Base-by-base conservation (phyloP, 2,113 vertebrate species). In the Porphyrio hochstetteri region DNA sequence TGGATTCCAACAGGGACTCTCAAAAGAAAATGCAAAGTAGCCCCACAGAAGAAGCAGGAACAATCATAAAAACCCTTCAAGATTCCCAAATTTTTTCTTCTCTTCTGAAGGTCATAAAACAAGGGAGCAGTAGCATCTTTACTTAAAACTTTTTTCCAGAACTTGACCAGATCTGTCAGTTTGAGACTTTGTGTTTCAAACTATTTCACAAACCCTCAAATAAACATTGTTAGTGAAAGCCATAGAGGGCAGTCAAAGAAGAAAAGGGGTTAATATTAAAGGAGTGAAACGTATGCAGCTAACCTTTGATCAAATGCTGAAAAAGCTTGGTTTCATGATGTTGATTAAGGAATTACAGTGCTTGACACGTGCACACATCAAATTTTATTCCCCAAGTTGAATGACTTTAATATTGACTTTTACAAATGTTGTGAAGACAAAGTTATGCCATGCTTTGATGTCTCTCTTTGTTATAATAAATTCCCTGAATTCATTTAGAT, bases 371-470 rank as follows among this genome's bases (percentile, higher is more conserved):
- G 69, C 72, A 65, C 29, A 44, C 80, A 82, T 77, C 76, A 67
- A 67, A 84, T 92, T 76, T 93, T 88, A 95, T 74, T 94, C 92
- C 40, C 13, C 24, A 59, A 72, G 4, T 65, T 79, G 76, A 95
- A 84, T 38, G 16, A 83, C 53, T 86, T 77, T 15, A 88, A 90
- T n/a, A 89, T 2, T 60, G 89, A 79, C 74, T 82, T 82, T 95
- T 82, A 95, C 85, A 87, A 89, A 93, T 71, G 38, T 84, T 81
- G 19, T 27, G 28, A 85, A 95, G 75, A 88, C 10, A 48, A 92
- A 97, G 68, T 82, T 87, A 60, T 35, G 25, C 38, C 42, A n/a
- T 11, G 17, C 92, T 96, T 96, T 96, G 82, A 95, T 92, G 69
- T 63, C 46, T 70, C 38, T 89, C 79, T 95, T 70, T 83, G 63